Evolutionary conservation across 2,888 invertebrate genomes (phyloP).

Genomic region (Plebejus argus): DNA sequence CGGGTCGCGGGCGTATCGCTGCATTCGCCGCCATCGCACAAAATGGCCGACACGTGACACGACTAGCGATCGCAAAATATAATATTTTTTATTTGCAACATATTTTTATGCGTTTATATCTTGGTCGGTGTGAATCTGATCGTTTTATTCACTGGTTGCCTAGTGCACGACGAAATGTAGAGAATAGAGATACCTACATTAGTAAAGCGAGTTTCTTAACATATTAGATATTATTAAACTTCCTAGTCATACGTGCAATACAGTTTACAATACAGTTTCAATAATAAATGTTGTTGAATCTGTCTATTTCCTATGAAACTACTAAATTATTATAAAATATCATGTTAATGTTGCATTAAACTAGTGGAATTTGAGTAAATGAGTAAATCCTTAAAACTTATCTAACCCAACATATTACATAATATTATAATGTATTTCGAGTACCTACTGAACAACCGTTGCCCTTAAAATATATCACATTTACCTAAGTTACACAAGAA

Average conservation of each 20-base stretch:
- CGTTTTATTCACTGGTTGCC: not conserved
- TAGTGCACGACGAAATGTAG: not conserved
- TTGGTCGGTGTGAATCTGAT: not conserved
- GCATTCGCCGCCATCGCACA: slow-evolving; percentile 64
- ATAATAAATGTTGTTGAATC: no score
- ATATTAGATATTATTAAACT: not conserved
- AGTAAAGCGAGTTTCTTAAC: not conserved
- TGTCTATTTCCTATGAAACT: no score
- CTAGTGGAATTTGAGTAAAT: no score
- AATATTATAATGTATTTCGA: no score
- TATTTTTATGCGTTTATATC: not conserved
- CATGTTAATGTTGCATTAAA: not conserved
- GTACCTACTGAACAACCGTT: no score
- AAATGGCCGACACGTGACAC: slow-evolving; percentile 74
- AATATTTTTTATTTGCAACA: not conserved
- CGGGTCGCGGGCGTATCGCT: slow-evolving; percentile 42
- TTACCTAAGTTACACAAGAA: not conserved
- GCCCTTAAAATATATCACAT: not conserved
- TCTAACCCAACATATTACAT: no score
- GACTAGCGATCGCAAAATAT: slow-evolving; percentile 45
- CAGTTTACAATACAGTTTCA: no score
- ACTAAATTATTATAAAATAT: no score
- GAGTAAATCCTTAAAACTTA: no score
- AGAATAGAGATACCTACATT: no score
- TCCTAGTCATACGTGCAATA: not conserved